Conservation (phyloP, 2,113 vertebrate genomes). For the Apteryx mantelli region DNA sequence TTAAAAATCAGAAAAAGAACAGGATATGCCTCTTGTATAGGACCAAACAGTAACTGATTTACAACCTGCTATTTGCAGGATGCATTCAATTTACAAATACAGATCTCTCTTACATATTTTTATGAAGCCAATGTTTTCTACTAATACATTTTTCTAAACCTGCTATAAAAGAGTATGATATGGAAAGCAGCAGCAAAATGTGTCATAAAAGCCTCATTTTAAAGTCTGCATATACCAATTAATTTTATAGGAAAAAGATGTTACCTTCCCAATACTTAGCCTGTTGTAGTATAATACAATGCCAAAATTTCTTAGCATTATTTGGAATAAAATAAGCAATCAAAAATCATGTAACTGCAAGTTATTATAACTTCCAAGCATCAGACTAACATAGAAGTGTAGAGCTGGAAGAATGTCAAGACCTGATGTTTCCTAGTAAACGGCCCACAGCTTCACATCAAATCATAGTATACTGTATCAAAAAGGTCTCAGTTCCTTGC, state of each 20-base stretch:
- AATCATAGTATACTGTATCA: neutral
- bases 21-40: neutral
- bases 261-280: neutral
- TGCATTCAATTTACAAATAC: neutral
- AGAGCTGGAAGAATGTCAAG: neutral
- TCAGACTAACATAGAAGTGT: neutral
- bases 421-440: neutral
- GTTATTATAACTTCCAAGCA: neutral
- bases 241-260: conserved; percentile 1
- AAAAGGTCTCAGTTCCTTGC: neutral
- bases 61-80: neutral
- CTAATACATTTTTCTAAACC: neutral
- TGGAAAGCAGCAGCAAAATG: neutral
- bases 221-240: neutral
- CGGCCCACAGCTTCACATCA: neutral
- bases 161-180: neutral
- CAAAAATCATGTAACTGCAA: neutral
- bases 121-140: neutral
- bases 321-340: neutral
- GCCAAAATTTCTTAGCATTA: neutral
- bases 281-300: neutral
- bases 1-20: neutral
- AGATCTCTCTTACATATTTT: neutral
- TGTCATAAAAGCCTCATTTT: neutral
- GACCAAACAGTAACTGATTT: neutral